Base-by-base conservation (phyloP, 2,797 vertebrate genomes). In the Eulemur mongoz region DNA sequence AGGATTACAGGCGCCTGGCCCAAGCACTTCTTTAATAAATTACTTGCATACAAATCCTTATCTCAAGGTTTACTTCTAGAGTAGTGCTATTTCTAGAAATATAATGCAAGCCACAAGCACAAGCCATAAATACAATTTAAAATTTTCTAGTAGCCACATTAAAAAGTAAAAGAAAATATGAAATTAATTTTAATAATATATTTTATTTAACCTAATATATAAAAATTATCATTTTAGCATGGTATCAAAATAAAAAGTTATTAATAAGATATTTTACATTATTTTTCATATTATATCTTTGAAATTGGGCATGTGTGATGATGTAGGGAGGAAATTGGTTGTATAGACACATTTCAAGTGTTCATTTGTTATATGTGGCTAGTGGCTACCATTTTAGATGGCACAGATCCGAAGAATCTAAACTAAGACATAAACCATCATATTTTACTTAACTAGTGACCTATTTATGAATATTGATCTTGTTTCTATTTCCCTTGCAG, bases 31-130 rank as follows among this genome's bases (percentile, higher is more conserved):
- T 18, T 87, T 43, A 87, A 90, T 92, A 87, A 95, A 95, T 84
- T 86, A 76, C 15, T 94, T 90, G 23, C 22, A 38, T 61, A 30
- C 54, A 91, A 86, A 92, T 78, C 54, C 15, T 86, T 93, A 15
- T 45, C 72, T 86, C 35, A 90, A 89, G 18, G 30, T 92, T 95
- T 88, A 59, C 59, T 90, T 92, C 70, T 91, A 85, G 40, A 94
- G 10, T 11, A 81, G 40, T 81, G 18, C 20, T 95, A 72, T 82
- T 27, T 45, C 61, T 96, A 67, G 43, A 93, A 96, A 92, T 69
- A 92, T 38, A 92, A 82, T 75, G 3, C 40, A 80, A 93, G 38
- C 40, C 61, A 90, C 48, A 89, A 92, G 50, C 73, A 40, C 63
- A 45, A 93, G 48, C 12, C 38, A 65, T 65, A 69, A 35, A 54